Percentiles rank a stretch among this genome's conserved stretches.
Conservation (phyloP, 2,797 vertebrate genomes). For the Urosaurus nigricauda region DNA sequence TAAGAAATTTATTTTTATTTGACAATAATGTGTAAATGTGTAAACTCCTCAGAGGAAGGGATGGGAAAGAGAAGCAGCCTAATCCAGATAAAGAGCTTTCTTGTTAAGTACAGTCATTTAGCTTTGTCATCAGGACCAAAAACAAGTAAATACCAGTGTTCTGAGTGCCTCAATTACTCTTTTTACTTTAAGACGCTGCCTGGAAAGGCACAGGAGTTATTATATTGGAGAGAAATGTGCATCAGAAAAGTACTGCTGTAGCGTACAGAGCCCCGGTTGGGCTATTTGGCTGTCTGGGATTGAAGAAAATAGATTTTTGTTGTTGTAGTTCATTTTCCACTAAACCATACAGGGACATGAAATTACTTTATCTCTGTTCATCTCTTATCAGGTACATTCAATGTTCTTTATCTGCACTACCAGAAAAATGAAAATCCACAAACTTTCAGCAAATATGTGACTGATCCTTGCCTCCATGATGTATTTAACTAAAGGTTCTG, state of each 20-base stretch:
- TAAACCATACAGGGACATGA: background rate
- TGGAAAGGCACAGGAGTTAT: conserved; percentile 1
- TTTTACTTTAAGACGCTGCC: background rate
- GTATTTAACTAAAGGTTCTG: background rate
- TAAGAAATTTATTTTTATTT: conserved; percentile 33
- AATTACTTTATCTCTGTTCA: conserved; percentile 4
- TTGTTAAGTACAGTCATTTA: background rate
- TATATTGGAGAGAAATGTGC: conserved; percentile 33
- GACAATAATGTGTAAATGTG: background rate
- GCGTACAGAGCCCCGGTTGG: conserved; percentile 16
- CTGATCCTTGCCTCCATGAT: background rate
- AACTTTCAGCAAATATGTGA: fast-evolving
- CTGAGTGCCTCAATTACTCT: background rate
- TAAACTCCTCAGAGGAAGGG: conserved; percentile 6
- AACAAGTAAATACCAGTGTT: background rate
- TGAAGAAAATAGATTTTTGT: conserved; percentile 28
- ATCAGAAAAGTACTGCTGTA: conserved; percentile 12
- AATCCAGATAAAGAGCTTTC: conserved; percentile 15
- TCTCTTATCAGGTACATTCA: background rate
- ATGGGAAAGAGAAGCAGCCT: background rate
- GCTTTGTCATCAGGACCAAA: background rate
- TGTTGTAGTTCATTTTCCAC: background rate
- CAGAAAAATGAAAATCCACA: conserved; percentile 7
- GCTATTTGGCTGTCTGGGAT: conserved; percentile 1
- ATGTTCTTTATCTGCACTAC: conserved; percentile 3